Percentiles rank a stretch among this genome's conserved stretches.
phyloP scores from a whole-genome alignment of 2,888 invertebrate genomes.

The Julus scanicus region DNA sequence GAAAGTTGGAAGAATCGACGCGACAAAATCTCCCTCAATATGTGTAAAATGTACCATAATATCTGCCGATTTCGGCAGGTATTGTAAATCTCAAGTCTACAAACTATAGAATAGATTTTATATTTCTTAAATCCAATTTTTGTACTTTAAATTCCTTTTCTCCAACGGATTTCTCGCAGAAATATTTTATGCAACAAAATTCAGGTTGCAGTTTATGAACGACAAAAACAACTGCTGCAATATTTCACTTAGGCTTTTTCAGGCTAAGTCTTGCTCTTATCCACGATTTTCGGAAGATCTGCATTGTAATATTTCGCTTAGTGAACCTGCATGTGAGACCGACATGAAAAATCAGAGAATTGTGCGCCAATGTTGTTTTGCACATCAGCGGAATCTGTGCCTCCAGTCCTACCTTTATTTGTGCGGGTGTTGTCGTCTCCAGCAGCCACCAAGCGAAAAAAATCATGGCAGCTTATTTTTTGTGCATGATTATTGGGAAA shows the following conservation, averaged over 20 bases:
- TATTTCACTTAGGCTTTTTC: not conserved
- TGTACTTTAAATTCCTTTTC: slow-evolving; percentile 28
- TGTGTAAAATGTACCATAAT: slow-evolving; percentile 25
- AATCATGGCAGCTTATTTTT: too few species aligned
- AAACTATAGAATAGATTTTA: slow-evolving; percentile 45
- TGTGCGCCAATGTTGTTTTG: too few species aligned
- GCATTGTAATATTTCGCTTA: too few species aligned
- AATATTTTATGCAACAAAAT: not conserved
- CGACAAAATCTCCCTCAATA: slow-evolving; percentile 26
- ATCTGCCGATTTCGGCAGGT: slow-evolving; percentile 26
- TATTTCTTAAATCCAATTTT: slow-evolving; percentile 45
- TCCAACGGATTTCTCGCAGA: not conserved
- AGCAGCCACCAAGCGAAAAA: too few species aligned
- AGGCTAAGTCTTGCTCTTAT: not conserved
- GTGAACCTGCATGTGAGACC: too few species aligned
- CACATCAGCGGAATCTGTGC: too few species aligned
- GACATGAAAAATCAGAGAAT: too few species aligned
- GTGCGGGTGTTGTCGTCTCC: too few species aligned
- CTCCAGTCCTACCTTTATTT: too few species aligned
- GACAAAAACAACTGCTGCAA: not conserved
- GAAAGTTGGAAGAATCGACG: not conserved
- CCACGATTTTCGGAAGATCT: not conserved
- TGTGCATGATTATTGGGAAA: too few species aligned
- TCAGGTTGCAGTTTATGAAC: not conserved
- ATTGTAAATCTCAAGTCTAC: slow-evolving; percentile 45